Conservation (phyloP, 2,797 vertebrate species). For the Sebastes elongatus region DNA sequence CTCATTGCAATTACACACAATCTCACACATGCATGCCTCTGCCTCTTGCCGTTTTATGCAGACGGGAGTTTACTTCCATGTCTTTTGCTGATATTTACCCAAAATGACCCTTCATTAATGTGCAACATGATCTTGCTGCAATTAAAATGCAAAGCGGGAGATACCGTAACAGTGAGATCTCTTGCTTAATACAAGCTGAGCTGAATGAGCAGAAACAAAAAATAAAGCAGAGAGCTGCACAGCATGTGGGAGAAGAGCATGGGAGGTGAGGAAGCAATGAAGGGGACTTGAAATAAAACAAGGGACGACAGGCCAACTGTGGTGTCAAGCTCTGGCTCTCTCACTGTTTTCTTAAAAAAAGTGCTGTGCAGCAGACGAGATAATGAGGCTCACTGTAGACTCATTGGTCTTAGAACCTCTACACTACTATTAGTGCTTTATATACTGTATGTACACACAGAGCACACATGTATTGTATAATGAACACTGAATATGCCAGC, state of each 20-base stretch:
- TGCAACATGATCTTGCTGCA: neutral
- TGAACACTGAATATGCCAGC: neutral
- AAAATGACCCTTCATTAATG: neutral
- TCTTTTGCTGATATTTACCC: neutral
- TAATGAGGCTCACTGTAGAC: conserved; percentile 1
- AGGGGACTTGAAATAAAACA: conserved; percentile 22
- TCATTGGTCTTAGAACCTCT: neutral
- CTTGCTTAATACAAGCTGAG: neutral
- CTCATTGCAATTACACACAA: conserved; percentile 26
- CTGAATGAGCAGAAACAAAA: neutral
- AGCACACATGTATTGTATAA: neutral
- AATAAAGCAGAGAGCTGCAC: neutral
- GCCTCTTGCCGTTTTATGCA: neutral
- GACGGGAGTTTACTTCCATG: neutral
- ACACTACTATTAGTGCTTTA: conserved; percentile 2
- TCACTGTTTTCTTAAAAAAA: conserved; percentile 3
- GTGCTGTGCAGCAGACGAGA: neutral
- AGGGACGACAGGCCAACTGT: neutral
- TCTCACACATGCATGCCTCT: neutral
- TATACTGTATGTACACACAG: neutral
- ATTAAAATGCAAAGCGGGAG: neutral
- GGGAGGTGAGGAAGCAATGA: conserved; percentile 25
- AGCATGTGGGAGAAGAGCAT: conserved; percentile 19
- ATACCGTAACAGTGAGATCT: neutral
- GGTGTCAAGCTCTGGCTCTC: conserved; percentile 7